A percentile compares a stretch with the other conserved stretches of the same genome.
Conservation (phyloP, 2,113 vertebrate genomes). For the Chloroceryle aenea region DNA sequence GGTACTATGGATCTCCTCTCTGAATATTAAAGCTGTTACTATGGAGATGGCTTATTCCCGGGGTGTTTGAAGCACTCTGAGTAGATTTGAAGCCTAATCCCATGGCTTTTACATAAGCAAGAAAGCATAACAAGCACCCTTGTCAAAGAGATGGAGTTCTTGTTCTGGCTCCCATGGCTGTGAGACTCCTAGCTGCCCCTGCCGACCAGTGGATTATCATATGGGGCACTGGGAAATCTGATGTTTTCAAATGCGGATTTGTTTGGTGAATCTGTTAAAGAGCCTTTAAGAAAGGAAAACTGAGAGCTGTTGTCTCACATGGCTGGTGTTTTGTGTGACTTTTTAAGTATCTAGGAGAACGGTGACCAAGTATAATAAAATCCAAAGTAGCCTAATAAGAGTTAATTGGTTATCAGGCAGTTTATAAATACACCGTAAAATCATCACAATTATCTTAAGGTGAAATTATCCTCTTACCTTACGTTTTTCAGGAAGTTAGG, state of each 20-base stretch:
- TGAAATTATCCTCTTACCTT: background rate
- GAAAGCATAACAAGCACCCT: background rate
- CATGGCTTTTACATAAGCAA: conserved; percentile 60
- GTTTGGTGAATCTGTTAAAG: background rate
- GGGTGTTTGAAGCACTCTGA: conserved; percentile 47
- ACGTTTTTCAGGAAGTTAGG: background rate
- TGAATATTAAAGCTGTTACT: conserved; percentile 67
- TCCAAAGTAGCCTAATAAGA: background rate
- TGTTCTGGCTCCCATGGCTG: background rate
- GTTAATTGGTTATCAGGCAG: background rate
- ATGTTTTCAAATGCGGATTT: background rate
- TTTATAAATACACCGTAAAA: background rate
- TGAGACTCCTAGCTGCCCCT: background rate
- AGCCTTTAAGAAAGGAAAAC: background rate
- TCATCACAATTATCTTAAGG: background rate
- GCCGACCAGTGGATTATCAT: accelerated
- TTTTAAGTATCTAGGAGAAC: background rate
- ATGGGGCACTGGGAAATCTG: background rate
- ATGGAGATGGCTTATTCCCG: conserved; percentile 64
- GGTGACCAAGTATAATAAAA: background rate
- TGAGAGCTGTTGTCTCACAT: background rate
- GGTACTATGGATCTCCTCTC: background rate
- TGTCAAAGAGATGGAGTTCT: background rate
- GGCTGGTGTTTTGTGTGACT: background rate
- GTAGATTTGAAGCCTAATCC: conserved; percentile 66